A percentile compares a stretch with the other conserved stretches of the same genome.
Conservation (phyloP, 2,797 vertebrate species). For the Epinephelus coioides region DNA sequence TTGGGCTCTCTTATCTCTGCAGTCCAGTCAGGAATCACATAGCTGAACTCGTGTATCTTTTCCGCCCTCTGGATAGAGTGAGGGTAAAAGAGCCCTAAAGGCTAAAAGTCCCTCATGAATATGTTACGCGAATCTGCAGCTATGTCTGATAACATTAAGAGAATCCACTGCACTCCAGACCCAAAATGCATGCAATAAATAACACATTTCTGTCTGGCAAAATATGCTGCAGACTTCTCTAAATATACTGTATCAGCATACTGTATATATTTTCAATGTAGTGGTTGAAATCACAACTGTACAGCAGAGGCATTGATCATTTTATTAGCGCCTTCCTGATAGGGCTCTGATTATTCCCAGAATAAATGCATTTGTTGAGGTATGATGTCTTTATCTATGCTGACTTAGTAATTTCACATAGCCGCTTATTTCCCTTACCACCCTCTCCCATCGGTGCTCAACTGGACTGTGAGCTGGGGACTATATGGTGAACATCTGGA, state of each 20-base stretch:
- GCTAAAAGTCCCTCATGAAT: constrained; percentile 74
- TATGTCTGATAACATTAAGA: constrained; percentile 60
- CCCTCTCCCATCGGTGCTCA: background rate
- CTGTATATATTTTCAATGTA: constrained; percentile 19
- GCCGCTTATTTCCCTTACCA: background rate
- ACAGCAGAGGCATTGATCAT: constrained; percentile 6
- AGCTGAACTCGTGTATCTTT: constrained; percentile 83
- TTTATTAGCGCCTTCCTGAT: constrained; percentile 5
- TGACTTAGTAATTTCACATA: constrained; percentile 2
- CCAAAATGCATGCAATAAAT: constrained; percentile 56
- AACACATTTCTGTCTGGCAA: constrained; percentile 47
- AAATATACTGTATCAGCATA: background rate
- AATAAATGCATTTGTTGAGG: constrained; percentile 3
- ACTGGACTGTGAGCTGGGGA: background rate
- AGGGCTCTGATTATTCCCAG: background rate
- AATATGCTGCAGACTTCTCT: constrained; percentile 33
- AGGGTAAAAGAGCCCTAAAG: constrained; percentile 66
- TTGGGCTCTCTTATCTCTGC: constrained; percentile 86
- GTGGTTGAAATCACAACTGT: constrained; percentile 9
- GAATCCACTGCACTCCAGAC: constrained; percentile 36
- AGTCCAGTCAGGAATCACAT: constrained; percentile 85
- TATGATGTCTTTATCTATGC: constrained; percentile 21
- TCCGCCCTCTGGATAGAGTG: constrained; percentile 67
- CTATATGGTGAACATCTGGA: background rate
- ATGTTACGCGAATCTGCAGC: constrained; percentile 64